phyloP scores from a whole-genome alignment of 1,140 invertebrate genomes.

The Philaenus spumarius region DNA sequence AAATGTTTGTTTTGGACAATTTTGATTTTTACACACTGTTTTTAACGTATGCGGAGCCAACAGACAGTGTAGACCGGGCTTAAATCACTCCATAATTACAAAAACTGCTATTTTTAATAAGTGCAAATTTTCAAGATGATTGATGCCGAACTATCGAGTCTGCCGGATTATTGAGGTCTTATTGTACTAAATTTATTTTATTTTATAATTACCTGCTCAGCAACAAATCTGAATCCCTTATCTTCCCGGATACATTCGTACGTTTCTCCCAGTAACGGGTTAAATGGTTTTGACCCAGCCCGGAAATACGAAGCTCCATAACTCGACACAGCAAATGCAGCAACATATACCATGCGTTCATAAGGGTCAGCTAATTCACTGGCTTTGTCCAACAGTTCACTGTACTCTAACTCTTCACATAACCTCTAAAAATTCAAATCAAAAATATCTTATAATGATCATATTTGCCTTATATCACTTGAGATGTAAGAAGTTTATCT shows the following conservation, averaged over 20 bases:
- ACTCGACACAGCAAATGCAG: constrained; percentile 78
- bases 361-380: constrained; percentile 51
- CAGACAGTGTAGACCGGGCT: too few species aligned
- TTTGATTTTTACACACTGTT: too few species aligned
- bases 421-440: constrained; percentile 59
- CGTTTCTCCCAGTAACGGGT: constrained; percentile 79
- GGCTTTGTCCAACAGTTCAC: constrained; percentile 68
- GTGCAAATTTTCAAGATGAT: too few species aligned
- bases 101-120: too few species aligned
- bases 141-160: too few species aligned
- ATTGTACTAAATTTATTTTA: too few species aligned
- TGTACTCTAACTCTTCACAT: constrained; percentile 81
- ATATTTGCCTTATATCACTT: neutral
- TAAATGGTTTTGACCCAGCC: constrained; percentile 82
- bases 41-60: too few species aligned
- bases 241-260: constrained; percentile 75
- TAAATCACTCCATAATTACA: too few species aligned
- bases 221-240: constrained; percentile 65
- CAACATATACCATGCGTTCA: constrained; percentile 67
- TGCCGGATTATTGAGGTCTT: too few species aligned
- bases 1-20: too few species aligned
- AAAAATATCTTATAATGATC: too few species aligned
- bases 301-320: constrained; percentile 70
- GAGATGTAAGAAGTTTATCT: neutral
- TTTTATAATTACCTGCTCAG: constrained; percentile 54